These are phyloP conservation scores for Achlya flavicornis DNA, from an alignment of 2,888 invertebrate genomes.

Conservation along the genomic window DNA sequence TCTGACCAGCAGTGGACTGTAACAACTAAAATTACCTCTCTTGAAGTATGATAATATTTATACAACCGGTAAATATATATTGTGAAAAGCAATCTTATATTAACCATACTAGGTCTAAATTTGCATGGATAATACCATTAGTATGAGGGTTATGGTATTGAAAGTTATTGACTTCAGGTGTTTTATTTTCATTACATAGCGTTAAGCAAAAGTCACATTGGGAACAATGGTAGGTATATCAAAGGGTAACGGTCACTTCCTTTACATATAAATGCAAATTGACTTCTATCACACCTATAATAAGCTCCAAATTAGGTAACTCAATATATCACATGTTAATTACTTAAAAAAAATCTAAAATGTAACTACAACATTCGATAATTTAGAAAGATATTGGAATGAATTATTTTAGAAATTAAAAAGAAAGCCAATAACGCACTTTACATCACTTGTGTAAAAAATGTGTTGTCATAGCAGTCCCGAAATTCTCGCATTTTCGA, in stretches of 20 bases:
- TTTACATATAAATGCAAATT: conserved; percentile 7
- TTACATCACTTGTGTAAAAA: too few species aligned
- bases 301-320: conserved; percentile 1
- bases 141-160: background rate
- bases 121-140: background rate
- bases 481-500: too few species aligned
- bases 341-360: too few species aligned
- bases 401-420: too few species aligned
- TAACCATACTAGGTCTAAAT: background rate
- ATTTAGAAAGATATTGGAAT: too few species aligned
- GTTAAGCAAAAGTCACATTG: too few species aligned
- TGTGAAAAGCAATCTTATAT: background rate
- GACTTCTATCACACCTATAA: background rate
- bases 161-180: background rate
- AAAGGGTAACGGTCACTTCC: background rate
- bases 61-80: background rate
- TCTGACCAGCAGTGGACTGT: background rate
- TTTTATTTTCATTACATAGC: background rate
- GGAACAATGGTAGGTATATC: background rate
- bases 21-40: too few species aligned
- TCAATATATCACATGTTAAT: background rate
- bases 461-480: too few species aligned
- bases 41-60: too few species aligned
- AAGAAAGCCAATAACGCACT: too few species aligned
- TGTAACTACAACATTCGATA: too few species aligned